Percentiles rank a stretch among this genome's conserved stretches.
These are phyloP conservation scores for Pseudorhombus dupliciocellatus DNA, from an alignment of 2,113 vertebrate species.

Conservation along the genomic window DNA sequence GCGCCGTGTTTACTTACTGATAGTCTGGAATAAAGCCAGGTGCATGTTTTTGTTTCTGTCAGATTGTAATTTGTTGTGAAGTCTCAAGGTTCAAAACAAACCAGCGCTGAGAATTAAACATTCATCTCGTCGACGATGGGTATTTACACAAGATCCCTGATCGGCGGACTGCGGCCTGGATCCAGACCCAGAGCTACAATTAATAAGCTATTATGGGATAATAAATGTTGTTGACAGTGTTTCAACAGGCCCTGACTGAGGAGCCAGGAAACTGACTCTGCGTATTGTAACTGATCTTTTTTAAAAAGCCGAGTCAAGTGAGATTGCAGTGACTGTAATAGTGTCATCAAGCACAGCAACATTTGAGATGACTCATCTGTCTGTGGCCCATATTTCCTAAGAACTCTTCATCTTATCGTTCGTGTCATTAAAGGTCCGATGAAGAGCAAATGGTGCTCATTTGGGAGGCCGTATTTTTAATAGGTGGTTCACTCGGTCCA, in stretches of 20 bases:
- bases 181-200: not conserved
- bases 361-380: too few relatives aligned
- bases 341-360: too few relatives aligned
- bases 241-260: not conserved
- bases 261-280: too few relatives aligned
- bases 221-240: not conserved
- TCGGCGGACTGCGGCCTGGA: not conserved
- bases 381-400: too few relatives aligned
- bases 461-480: too few relatives aligned
- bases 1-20: not conserved
- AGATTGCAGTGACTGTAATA: too few relatives aligned
- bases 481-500: too few relatives aligned
- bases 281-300: too few relatives aligned
- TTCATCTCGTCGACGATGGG: not conserved
- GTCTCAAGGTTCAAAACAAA: not conserved
- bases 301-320: too few relatives aligned
- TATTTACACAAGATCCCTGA: not conserved
- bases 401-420: too few relatives aligned
- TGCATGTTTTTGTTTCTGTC: not conserved
- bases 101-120: not conserved
- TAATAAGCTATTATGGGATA: not conserved
- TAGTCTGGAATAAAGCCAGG: not conserved
- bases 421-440: too few relatives aligned
- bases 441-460: too few relatives aligned
- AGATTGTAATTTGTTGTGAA: not conserved